Conservation (phyloP, 2,797 vertebrate species). For the Hippopotamyrus pictus region DNA sequence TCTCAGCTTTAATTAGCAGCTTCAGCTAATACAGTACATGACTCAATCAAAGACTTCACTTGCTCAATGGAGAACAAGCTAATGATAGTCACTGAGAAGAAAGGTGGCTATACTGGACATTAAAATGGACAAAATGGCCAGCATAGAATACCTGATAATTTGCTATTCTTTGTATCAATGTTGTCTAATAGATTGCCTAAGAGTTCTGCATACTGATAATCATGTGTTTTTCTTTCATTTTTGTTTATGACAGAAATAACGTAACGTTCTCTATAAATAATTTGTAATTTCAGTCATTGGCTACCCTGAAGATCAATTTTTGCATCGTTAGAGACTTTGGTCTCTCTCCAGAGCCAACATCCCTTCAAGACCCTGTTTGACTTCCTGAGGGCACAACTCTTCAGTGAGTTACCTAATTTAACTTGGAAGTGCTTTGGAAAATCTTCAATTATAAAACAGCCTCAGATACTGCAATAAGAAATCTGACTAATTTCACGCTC, state of each 20-base stretch:
- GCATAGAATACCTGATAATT: background rate
- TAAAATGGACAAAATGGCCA: background rate
- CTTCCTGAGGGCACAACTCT: background rate
- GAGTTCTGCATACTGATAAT: background rate
- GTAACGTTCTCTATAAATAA: background rate
- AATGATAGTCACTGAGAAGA: background rate
- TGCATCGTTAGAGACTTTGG: background rate
- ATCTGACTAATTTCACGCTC: background rate
- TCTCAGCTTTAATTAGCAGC: background rate
- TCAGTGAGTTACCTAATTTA: background rate
- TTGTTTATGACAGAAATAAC: background rate
- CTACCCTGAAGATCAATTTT: background rate
- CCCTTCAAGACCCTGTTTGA: background rate
- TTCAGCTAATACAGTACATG: background rate
- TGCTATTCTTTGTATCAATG: background rate
- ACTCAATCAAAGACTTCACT: background rate
- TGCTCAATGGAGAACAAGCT: background rate
- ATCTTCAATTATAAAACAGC: background rate
- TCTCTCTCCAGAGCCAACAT: background rate
- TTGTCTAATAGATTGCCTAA: background rate
- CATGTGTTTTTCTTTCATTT: background rate
- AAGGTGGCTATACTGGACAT: background rate
- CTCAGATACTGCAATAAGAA: background rate
- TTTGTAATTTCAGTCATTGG: background rate
- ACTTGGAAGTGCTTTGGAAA: background rate